These are phyloP conservation scores for Tortricodes alternella DNA, from an alignment of 2,888 invertebrate genomes.

Conservation along the genomic window DNA sequence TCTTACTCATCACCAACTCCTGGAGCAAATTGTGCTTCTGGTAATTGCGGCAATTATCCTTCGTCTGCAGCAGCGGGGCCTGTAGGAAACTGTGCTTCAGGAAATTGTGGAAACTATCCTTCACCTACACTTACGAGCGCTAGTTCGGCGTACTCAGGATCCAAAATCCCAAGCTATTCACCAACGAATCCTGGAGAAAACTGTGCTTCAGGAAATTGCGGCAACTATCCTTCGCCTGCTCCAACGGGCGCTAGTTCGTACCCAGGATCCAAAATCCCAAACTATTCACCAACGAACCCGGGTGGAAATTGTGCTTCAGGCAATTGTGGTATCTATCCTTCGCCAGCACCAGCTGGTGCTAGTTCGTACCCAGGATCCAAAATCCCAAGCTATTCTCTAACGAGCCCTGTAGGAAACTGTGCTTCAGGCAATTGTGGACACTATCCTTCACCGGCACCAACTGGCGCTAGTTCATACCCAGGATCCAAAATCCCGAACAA, in stretches of 20 bases:
- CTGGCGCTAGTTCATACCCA: not conserved
- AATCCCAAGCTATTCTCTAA: not conserved
- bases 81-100: conserved; percentile 19
- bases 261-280: conserved; percentile 2
- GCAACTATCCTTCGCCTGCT: conserved; percentile 6
- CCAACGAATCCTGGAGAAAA: conserved; percentile 24
- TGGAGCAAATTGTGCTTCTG: conserved; percentile 17
- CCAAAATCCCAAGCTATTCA: conserved; percentile 5
- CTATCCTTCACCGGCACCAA: not conserved
- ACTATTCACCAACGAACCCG: conserved; percentile 5
- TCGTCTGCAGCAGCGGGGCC: not conserved
- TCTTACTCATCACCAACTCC: not conserved
- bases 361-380: not conserved
- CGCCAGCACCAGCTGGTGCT: not conserved
- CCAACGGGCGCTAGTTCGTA: not conserved
- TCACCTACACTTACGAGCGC: too few species aligned
- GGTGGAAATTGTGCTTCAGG: conserved; percentile 19
- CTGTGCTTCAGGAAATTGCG: conserved; percentile 27
- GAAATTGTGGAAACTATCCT: conserved; percentile 28
- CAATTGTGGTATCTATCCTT: conserved; percentile 16
- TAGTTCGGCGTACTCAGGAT: not conserved
- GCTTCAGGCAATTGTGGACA: not conserved
- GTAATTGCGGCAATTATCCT: conserved; percentile 27
- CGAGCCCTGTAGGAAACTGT: not conserved
- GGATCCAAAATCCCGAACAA: not conserved